phyloP scores from a whole-genome alignment of 1,140 invertebrate species.

The Drosophila lacertosa region DNA sequence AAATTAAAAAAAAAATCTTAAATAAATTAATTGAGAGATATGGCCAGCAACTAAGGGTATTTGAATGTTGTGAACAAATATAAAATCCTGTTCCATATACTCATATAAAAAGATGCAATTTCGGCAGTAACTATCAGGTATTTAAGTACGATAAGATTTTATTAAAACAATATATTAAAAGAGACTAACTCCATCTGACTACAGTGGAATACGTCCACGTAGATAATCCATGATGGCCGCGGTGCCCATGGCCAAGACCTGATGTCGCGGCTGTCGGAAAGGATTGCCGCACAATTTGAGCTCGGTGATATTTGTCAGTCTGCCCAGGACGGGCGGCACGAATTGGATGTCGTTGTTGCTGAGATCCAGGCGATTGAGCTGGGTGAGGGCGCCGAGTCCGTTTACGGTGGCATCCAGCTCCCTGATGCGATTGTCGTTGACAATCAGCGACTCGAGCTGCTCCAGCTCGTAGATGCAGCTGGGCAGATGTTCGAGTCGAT shows the following conservation, averaged over 20 bases:
- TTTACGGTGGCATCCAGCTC: constrained; percentile 87
- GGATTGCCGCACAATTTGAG: constrained; percentile 92
- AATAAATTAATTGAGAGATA: no score
- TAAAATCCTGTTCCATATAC: no score
- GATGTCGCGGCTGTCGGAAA: constrained; percentile 92
- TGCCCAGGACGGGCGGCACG: constrained; percentile 92
- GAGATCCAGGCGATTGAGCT: constrained; percentile 90
- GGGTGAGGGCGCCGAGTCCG: constrained; percentile 87
- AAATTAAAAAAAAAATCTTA: no score
- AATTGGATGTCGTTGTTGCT: constrained; percentile 91
- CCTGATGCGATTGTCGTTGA: constrained; percentile 88
- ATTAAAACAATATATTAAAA: background rate
- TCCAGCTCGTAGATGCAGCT: constrained; percentile 50
- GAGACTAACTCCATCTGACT: background rate
- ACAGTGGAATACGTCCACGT: constrained; percentile 89
- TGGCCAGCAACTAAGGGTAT: no score
- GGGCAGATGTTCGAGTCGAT: constrained; percentile 47
- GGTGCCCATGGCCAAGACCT: constrained; percentile 92
- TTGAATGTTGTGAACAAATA: no score
- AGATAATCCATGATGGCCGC: constrained; percentile 91
- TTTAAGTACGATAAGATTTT: constrained; percentile 5
- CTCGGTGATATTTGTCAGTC: constrained; percentile 88
- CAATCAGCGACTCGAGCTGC: constrained; percentile 29
- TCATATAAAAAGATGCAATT: no score
- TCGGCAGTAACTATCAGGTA: no score